Evolutionary conservation across 2,797 vertebrate genomes (phyloP).

Genomic region (Lepilemur septentrionalis): DNA sequence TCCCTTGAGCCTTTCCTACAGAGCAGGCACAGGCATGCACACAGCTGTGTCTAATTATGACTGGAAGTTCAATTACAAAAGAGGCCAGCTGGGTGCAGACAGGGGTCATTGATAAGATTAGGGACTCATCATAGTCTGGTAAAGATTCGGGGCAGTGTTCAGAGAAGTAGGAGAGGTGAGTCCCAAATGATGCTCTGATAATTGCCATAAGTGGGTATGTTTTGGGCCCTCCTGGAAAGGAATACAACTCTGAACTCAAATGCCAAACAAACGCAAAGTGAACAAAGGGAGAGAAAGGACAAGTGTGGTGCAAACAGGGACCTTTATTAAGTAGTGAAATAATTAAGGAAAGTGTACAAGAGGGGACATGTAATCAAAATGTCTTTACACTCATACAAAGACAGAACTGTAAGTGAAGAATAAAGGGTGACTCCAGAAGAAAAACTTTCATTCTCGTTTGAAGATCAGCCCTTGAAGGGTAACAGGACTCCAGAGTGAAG

Average conservation of each 20-base stretch:
- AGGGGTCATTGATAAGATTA: conserved; percentile 42
- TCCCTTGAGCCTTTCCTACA: neutral
- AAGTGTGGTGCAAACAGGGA: rapidly evolving
- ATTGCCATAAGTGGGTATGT: neutral
- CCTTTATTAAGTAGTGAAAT: neutral
- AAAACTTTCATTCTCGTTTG: neutral
- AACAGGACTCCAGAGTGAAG: neutral
- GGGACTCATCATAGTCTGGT: neutral
- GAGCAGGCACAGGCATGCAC: neutral
- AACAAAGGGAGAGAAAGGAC: neutral
- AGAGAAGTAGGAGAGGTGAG: neutral
- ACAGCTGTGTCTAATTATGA: conserved; percentile 46
- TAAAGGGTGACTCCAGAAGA: neutral
- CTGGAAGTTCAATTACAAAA: conserved; percentile 8
- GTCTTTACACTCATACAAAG: neutral
- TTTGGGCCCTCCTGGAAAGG: neutral
- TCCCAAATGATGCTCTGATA: neutral
- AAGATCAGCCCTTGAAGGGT: neutral
- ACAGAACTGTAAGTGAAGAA: neutral
- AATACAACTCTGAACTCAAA: neutral
- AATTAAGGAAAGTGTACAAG: neutral
- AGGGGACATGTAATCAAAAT: neutral
- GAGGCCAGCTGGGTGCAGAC: neutral
- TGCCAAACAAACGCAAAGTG: neutral
- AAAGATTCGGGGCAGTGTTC: neutral